Evolutionary conservation across 2,888 invertebrate species (phyloP), one percentile per base, ranked within the genome.

Genomic region (Odontocolon sp.): DNA sequence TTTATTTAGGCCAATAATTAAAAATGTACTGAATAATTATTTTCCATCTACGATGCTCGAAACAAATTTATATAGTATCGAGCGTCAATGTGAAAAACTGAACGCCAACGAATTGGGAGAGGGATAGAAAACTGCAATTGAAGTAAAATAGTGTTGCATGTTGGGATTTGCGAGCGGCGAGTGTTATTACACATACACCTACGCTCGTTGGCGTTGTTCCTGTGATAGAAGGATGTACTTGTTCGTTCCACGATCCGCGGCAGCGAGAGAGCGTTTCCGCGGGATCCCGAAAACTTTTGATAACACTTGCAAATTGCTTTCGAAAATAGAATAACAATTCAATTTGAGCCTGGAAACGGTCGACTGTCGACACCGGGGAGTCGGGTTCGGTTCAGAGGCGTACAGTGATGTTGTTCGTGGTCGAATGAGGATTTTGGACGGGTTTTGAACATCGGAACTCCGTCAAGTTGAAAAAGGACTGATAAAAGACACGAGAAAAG

Each of bases 271-370:
- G 69, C 70, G 82, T 76, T 73, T 73, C 70, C 77, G 73, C 77
- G 77, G 72, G 66, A 64, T 68, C 75, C 78, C 84, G 86, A 88
- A 88, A 87, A 89, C 88, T 90, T 88, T 90, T 89, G 87, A 89
- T 89, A 89, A 89, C 88, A 87, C 88, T 89, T 88, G 88, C 87
- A 89, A 90, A 90, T 89, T 89, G 89, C 89, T 89, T 90, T 87
- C 82, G 89, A 89, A 90, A 90, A 90, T 90, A 86, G 88, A 89
- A 89, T 89, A 90, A 89, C 89, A 89, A 89, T 89, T 87, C 87
- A 88, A 90, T 90, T 88, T 88, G 88, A 84, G 83, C 83, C 81
- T 82, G 83, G 81, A 79, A 83, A 80, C 81, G 79, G 78, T 76
- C 71, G 75, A 70, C 66, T 66, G 66, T 66, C 70, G 72, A 70